phyloP scores from a whole-genome alignment of 2,113 vertebrate genomes.

The Centropus unirufus region DNA sequence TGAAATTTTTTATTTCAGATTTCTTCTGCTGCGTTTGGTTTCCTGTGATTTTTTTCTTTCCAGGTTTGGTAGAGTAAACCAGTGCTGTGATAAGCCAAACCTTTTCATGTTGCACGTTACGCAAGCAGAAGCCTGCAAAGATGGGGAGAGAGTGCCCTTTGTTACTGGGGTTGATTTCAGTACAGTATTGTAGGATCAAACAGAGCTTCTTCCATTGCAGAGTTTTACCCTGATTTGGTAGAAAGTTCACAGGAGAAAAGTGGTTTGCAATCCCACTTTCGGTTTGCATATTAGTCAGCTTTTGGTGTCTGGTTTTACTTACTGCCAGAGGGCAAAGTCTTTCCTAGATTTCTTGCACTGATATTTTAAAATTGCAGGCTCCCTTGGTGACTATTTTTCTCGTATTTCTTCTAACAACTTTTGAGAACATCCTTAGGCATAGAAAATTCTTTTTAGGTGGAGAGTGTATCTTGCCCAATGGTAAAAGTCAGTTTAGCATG shows the following conservation, averaged over 20 bases:
- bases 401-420: constrained; percentile 52
- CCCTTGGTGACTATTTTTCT: constrained; percentile 50
- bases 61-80: neutral
- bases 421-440: constrained; percentile 61
- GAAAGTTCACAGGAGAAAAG: constrained; percentile 68
- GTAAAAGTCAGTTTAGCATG: constrained; percentile 45
- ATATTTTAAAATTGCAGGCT: constrained; percentile 67
- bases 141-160: neutral
- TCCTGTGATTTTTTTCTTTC: neutral
- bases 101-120: neutral
- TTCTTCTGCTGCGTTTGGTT: neutral
- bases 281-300: constrained; percentile 66
- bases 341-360: constrained; percentile 68
- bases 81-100: neutral
- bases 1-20: neutral
- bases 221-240: constrained; percentile 20
- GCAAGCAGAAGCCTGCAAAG: constrained; percentile 33
- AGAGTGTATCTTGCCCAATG: constrained; percentile 13
- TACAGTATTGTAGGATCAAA: constrained; percentile 18
- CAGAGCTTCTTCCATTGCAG: constrained; percentile 52
- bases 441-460: constrained; percentile 60
- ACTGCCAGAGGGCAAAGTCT: constrained; percentile 38
- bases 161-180: neutral
- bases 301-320: constrained; percentile 63
- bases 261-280: constrained; percentile 45